These are phyloP conservation scores for Strigamia maritima DNA, from an alignment of 2,888 invertebrate species.

Conservation along the genomic window DNA sequence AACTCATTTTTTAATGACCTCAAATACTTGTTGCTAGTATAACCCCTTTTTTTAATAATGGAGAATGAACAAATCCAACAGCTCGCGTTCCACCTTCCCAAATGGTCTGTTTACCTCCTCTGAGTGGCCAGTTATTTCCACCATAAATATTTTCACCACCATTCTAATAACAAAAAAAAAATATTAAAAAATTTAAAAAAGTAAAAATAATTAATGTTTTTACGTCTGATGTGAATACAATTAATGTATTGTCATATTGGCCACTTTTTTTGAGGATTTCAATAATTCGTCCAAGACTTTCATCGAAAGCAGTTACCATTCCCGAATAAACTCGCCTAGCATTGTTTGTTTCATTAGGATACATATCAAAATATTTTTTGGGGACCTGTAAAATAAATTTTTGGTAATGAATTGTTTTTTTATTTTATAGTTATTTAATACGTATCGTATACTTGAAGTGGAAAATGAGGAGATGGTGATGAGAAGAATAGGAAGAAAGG, in stretches of 20 bases:
- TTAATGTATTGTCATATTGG: conserved; percentile 54
- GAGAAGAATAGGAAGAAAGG: conserved; percentile 50
- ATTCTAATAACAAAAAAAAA: conserved; percentile 41
- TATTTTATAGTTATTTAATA: neutral
- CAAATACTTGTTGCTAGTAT: conserved; percentile 47
- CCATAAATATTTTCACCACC: conserved; percentile 43
- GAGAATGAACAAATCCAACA: conserved; percentile 53
- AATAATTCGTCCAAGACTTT: conserved; percentile 53
- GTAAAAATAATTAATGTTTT: conserved; percentile 12
- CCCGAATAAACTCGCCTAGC: conserved; percentile 46
- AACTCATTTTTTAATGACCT: too few relatives aligned
- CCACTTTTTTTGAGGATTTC: conserved; percentile 50
- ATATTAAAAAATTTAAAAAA: neutral
- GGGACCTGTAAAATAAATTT: conserved; percentile 37
- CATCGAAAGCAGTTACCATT: conserved; percentile 56
- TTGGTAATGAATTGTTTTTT: neutral
- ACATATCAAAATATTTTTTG: conserved; percentile 43
- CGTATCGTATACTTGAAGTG: conserved; percentile 44
- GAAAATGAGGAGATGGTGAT: conserved; percentile 49
- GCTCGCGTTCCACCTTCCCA: conserved; percentile 56
- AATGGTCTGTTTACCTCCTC: conserved; percentile 53
- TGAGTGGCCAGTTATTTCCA: conserved; percentile 52
- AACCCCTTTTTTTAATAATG: conserved; percentile 46
- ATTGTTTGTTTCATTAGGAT: conserved; percentile 42
- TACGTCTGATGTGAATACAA: conserved; percentile 56